These are phyloP conservation scores for Cryptophagus acutangulus DNA, from an alignment of 2,888 invertebrate species.

Conservation along the genomic window DNA sequence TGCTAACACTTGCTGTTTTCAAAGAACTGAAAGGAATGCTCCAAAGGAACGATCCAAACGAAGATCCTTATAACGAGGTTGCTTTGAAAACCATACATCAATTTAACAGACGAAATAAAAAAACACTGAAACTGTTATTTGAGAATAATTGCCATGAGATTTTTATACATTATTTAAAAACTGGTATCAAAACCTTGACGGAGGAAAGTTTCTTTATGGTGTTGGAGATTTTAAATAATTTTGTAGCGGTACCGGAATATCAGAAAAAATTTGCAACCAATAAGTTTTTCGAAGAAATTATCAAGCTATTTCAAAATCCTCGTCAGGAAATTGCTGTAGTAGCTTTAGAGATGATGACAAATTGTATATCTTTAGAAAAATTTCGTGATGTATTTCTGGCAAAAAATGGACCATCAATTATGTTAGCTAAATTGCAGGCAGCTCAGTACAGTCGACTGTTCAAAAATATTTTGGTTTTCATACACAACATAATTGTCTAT, in stretches of 20 bases:
- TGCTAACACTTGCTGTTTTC: conserved; percentile 34
- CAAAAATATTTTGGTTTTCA: conserved; percentile 31
- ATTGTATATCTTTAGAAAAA: conserved; percentile 18
- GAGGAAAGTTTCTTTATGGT: conserved; percentile 28
- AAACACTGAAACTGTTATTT: conserved; percentile 29
- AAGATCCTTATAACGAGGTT: conserved; percentile 32
- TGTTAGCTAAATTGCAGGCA: conserved; percentile 23
- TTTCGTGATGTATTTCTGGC: conserved; percentile 29
- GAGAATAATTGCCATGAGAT: conserved; percentile 23
- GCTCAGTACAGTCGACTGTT: conserved; percentile 24
- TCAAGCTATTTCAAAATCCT: conserved; percentile 18
- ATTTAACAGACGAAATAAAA: conserved; percentile 29
- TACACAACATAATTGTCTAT: conserved; percentile 32
- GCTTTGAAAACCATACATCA: conserved; percentile 33
- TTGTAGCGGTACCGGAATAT: conserved; percentile 25
- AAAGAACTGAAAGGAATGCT: conserved; percentile 29
- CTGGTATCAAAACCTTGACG: conserved; percentile 20
- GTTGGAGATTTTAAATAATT: conserved; percentile 30
- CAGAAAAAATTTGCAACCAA: conserved; percentile 24
- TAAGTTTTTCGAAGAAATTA: conserved; percentile 24
- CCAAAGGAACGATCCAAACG: conserved; percentile 24
- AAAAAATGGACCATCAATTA: conserved; percentile 25
- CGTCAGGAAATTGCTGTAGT: conserved; percentile 20
- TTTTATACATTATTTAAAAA: conserved; percentile 30
- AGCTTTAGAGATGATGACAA: conserved; percentile 29